Base-by-base conservation (phyloP, 1,140 invertebrate species). In the Drosophila azteca region DNA sequence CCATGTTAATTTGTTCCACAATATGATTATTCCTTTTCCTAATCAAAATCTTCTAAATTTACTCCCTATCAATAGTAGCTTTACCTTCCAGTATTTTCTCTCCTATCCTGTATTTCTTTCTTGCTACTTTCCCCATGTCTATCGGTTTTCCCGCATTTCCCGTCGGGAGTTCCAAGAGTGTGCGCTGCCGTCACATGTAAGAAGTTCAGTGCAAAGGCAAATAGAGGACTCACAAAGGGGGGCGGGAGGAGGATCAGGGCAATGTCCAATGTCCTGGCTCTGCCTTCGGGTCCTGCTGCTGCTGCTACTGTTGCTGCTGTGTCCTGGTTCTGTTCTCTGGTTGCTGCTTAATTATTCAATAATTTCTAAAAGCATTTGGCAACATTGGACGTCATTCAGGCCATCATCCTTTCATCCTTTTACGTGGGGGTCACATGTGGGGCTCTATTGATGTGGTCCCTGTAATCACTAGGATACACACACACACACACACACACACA, bases 361-460 rank as follows among this genome's bases (percentile, higher is more conserved):
- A 87, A 87, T 88, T 87, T 87, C 83, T 88, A 87, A 88, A 87
- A 88, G 82, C 82, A 87, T 88, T 69, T 87, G 82, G 74, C 75
- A 84, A 85, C 81, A 87, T 67, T 59, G 65, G 59, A 74, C 51
- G 72, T 62, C 63, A 58, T 54, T 54, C 49, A 58, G 44, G 13
- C 44, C 69, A 58, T 80, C 77, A 87, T 87, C 83, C 83, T 79
- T 87, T 87, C 83, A 87, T 87, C 83, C 83, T 87, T 88, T 79
- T 65, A 64, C 79, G 69, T 45, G 58, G 48, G 35, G 31, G 29
- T 52, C 44, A 64, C 44, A 64, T 55, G 62, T 35, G 51, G 17
- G 26, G 3, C 43, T 29, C 11, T 13, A 39, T 31, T 48, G n/a
- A 41, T 20, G 26, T 43, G 29, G n/a, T 52, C 70, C 66, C 63